Percentiles rank a stretch among this genome's conserved stretches.
phyloP scores from a whole-genome alignment of 2,888 invertebrate genomes.

The Himalopsyche anomala region DNA sequence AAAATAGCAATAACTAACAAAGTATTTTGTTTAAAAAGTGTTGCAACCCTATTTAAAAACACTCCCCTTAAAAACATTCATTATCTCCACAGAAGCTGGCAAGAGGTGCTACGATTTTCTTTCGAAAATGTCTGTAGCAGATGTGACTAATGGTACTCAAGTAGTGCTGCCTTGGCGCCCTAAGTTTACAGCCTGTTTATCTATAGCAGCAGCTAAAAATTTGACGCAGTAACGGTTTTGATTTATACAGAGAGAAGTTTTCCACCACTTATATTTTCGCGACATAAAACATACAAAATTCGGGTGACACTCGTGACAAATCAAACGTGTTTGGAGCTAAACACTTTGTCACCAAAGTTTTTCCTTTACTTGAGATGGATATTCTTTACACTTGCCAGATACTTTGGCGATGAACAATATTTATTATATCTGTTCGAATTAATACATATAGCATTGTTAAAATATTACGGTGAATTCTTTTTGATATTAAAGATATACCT shows the following conservation, averaged over 20 bases:
- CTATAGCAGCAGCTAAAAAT: slow-evolving; percentile 14
- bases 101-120: not conserved
- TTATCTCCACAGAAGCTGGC: not conserved
- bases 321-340: not conserved
- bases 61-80: not conserved
- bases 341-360: slow-evolving; percentile 14
- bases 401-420: not conserved
- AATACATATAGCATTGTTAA: no score
- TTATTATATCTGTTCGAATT: not conserved
- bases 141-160: slow-evolving; percentile 26
- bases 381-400: not conserved
- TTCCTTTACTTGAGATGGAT: not conserved
- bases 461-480: no score
- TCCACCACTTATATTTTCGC: slow-evolving; percentile 2
- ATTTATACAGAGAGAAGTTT: slow-evolving; percentile 1
- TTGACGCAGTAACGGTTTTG: slow-evolving; percentile 17
- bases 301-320: slow-evolving; percentile 18
- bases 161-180: not conserved
- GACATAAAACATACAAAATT: slow-evolving; percentile 21
- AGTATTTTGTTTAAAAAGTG: no score
- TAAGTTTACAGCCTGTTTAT: slow-evolving; percentile 15
- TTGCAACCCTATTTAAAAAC: no score
- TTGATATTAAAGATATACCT: no score
- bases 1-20: no score
- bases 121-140: slow-evolving; percentile 3